Percentiles rank a stretch among this genome's conserved stretches.
phyloP scores from a whole-genome alignment of 2,113 vertebrate genomes.

The Chaetodon auriga region DNA sequence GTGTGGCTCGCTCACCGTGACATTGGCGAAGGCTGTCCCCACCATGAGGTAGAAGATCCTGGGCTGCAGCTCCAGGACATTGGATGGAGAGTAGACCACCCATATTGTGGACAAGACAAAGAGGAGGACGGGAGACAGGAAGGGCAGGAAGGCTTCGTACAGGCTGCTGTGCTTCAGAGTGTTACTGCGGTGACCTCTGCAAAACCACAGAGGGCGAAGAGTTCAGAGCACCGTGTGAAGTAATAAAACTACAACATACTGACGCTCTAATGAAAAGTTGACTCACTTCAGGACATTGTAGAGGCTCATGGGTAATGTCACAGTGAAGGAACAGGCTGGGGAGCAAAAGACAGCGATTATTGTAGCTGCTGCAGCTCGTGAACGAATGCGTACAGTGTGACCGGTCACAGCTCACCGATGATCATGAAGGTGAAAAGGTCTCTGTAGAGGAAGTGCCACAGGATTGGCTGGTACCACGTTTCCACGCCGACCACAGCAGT shows the following conservation, averaged over 20 bases:
- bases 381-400: background rate
- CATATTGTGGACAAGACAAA: conserved; percentile 91
- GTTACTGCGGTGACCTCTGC: conserved; percentile 89
- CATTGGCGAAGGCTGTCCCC: conserved; percentile 96
- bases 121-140: conserved; percentile 92
- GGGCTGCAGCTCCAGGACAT: conserved; percentile 91
- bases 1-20: conserved; percentile 88
- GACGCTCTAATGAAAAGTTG: rapidly evolving
- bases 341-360: conserved; percentile 35
- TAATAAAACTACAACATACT: background rate
- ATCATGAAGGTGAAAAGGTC: conserved; percentile 98
- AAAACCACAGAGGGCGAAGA: background rate
- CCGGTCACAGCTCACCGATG: conserved; percentile 88
- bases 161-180: conserved; percentile 92
- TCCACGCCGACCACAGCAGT: conserved; percentile 97
- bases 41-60: conserved; percentile 97
- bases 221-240: background rate
- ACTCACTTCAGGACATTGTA: conserved; percentile 94
- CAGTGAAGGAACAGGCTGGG: conserved; percentile 91
- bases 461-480: conserved; percentile 93
- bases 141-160: conserved; percentile 93
- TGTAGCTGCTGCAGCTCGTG: background rate
- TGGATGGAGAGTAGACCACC: conserved; percentile 88
- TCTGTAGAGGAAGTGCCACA: conserved; percentile 94
- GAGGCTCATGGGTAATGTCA: conserved; percentile 98